Conservation (phyloP, 1,140 invertebrate genomes). For the Panagrolaimus sp. region DNA sequence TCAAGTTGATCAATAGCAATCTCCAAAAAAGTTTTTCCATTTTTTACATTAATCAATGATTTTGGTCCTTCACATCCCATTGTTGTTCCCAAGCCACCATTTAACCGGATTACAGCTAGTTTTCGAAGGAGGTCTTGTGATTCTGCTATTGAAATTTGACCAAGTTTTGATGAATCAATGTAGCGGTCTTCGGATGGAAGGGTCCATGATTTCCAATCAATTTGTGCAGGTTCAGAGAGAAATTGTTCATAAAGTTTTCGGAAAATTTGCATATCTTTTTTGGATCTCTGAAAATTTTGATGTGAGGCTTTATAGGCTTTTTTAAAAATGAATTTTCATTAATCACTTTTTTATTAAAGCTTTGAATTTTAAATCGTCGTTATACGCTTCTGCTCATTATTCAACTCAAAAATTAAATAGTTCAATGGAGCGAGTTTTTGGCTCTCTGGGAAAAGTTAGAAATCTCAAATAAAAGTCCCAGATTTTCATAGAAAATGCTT, state of each 20-base stretch:
- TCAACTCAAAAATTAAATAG: too few species aligned
- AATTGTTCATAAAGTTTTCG: background rate
- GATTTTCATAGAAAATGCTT: too few species aligned
- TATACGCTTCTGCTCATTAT: too few species aligned
- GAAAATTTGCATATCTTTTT: too few species aligned
- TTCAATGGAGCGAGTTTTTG: too few species aligned
- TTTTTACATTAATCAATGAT: slow-evolving; percentile 90
- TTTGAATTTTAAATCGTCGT: too few species aligned
- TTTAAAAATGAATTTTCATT: too few species aligned
- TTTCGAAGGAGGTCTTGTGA: slow-evolving; percentile 71
- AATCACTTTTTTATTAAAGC: too few species aligned
- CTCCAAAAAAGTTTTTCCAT: slow-evolving; percentile 85
- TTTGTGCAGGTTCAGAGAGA: background rate
- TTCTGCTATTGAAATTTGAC: slow-evolving; percentile 22
- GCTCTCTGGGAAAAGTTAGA: too few species aligned
- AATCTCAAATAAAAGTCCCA: too few species aligned
- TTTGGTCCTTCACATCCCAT: slow-evolving; percentile 99
- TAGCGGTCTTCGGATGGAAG: background rate
- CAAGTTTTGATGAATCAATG: slow-evolving; percentile 13
- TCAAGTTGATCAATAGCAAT: slow-evolving; percentile 93
- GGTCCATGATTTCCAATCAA: background rate
- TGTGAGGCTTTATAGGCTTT: too few species aligned
- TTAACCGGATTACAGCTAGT: slow-evolving; percentile 93
- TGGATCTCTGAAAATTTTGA: too few species aligned
- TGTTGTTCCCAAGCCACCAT: slow-evolving; percentile 94